phyloP scores from a whole-genome alignment of 2,888 invertebrate species.

The Catocala nupta region DNA sequence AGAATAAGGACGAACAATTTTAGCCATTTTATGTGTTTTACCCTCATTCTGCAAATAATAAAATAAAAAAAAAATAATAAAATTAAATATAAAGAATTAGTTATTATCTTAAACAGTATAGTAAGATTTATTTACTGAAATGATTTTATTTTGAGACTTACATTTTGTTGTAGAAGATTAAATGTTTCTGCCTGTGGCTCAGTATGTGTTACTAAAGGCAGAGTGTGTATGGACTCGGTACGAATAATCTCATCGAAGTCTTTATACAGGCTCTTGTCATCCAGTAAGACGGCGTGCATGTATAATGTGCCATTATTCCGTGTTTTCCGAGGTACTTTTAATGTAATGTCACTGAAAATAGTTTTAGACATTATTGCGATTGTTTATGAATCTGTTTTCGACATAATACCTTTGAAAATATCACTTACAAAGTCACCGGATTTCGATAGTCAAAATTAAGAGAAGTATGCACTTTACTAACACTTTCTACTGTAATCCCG shows the following conservation, averaged over 20 bases:
- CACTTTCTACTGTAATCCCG: slow-evolving; percentile 74
- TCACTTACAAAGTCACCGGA: slow-evolving; percentile 72
- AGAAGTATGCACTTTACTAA: slow-evolving; percentile 87
- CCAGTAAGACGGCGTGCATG: slow-evolving; percentile 91
- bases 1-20: slow-evolving; percentile 87
- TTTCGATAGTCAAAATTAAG: slow-evolving; percentile 90
- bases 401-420: slow-evolving; percentile 5
- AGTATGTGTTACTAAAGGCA: slow-evolving; percentile 91
- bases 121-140: no score
- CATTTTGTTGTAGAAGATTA: slow-evolving; percentile 88
- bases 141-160: slow-evolving; percentile 47
- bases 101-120: neutral
- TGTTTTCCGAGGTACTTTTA: slow-evolving; percentile 91
- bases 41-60: slow-evolving; percentile 61
- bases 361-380: neutral
- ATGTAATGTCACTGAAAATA: slow-evolving; percentile 87
- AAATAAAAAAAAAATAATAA: slow-evolving; percentile 41
- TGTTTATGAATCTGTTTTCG: neutral
- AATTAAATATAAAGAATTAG: slow-evolving; percentile 9
- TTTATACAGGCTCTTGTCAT: slow-evolving; percentile 80
- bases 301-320: slow-evolving; percentile 94
- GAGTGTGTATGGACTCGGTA: slow-evolving; percentile 88
- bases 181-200: slow-evolving; percentile 92
- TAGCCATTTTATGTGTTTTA: slow-evolving; percentile 42
- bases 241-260: slow-evolving; percentile 87